Evolutionary conservation across 2,888 invertebrate genomes (phyloP), one percentile per base, ranked within the genome.

Genomic region (Chaetogeoica ovagalla): DNA sequence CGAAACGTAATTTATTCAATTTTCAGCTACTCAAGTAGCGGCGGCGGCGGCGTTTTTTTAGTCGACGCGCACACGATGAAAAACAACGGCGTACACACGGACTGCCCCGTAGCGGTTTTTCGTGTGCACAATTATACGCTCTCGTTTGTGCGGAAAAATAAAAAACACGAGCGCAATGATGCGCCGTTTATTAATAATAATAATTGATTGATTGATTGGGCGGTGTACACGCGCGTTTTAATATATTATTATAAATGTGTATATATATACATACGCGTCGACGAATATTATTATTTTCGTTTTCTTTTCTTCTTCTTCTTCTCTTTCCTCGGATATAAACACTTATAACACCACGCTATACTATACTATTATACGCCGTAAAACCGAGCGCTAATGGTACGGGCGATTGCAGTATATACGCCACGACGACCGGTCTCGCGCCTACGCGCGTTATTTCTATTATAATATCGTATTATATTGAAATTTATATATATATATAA

Each of bases 1-100:
- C 19, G 30, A 62, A 72, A 72, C 60, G 39, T 75, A 75, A 75
- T 75, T 66, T 75, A 75, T 75, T 75, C 75, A 66, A 75, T 75
- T 75, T 74, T 43, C 43, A 23, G 66, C 75, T 75, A 75, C 66
- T 75, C 65, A 74, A 43, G 72, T 72, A 72, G 72, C 60, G 48
- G 5, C 60, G 19, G 19, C 17, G 57, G 71, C n/a, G 13, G 13
- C 59, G 43, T 37, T 57, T 30, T 55, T 30, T 30, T 30, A 30
- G 4, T 30, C 30, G 30, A 8, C 37, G 43, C 39, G 6, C 6
- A 6, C 39, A 6, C 43, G 17, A 57, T 23, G n/a, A 57, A 39
- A n/a, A 30, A 70, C 57, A 7, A 57, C 39, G 57, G 39, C 48
- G 37, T 8, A 43, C 43, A n/a, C 30, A 30, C 30, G 30, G 4